Conservation (phyloP, 2,113 vertebrate species). For the Sardina pilchardus region DNA sequence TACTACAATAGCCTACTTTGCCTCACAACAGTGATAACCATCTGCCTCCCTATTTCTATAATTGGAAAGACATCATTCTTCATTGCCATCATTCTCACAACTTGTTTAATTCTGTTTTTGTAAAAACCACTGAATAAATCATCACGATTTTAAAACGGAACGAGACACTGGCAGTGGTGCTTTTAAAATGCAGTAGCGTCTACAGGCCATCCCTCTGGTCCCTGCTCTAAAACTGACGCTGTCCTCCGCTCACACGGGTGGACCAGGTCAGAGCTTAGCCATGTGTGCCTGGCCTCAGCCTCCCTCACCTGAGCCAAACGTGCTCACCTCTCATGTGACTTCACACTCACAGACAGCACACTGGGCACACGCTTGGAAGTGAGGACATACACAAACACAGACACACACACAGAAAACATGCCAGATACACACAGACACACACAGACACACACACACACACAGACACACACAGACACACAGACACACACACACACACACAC, state of each 20-base stretch:
- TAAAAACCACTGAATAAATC: no score
- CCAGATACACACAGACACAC: background rate
- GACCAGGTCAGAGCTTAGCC: background rate
- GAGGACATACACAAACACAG: background rate
- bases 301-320: background rate
- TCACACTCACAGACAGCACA: background rate
- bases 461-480: background rate
- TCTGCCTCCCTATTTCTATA: background rate
- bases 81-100: no score
- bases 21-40: background rate
- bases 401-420: background rate
- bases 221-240: background rate
- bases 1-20: no score
- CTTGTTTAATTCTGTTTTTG: no score
- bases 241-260: background rate
- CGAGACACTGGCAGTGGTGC: no score
- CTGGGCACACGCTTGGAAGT: background rate
- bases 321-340: background rate
- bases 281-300: background rate
- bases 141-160: no score
- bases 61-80: background rate
- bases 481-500: background rate
- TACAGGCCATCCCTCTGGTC: no score
- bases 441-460: background rate
- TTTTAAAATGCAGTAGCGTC: background rate